These are phyloP conservation scores for Lissonota sp. DNA, from an alignment of 2,888 invertebrate genomes.

Conservation along the genomic window DNA sequence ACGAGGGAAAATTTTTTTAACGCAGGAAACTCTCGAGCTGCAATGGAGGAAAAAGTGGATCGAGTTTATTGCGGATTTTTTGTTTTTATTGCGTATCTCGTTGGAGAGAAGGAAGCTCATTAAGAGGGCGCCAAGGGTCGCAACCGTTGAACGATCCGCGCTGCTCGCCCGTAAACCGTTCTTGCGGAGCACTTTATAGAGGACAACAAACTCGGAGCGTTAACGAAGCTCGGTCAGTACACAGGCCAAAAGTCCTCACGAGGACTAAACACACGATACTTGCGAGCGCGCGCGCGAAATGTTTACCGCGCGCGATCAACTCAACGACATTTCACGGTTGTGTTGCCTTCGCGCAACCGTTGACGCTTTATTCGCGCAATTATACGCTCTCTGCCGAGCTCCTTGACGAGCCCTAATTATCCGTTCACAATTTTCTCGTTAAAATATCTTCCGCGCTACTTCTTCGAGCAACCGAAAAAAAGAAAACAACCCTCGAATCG, in stretches of 20 bases:
- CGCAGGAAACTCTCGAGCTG: constrained; percentile 8
- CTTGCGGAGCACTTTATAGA: constrained; percentile 42
- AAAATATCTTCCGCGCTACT: constrained; percentile 72
- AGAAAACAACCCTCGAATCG: constrained; percentile 7
- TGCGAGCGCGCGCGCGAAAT: not conserved
- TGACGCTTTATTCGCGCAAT: constrained; percentile 75
- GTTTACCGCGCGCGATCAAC: constrained; percentile 37
- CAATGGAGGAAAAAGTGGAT: constrained; percentile 53
- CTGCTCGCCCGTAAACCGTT: constrained; percentile 56
- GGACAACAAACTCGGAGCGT: constrained; percentile 61
- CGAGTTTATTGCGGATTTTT: constrained; percentile 22
- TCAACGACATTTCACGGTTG: constrained; percentile 19
- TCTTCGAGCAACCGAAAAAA: not conserved
- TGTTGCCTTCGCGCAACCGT: constrained; percentile 48
- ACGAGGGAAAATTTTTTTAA: not conserved
- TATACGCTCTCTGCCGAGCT: constrained; percentile 65
- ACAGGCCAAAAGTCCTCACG: constrained; percentile 30
- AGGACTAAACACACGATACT: constrained; percentile 7
- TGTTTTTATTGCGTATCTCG: constrained; percentile 15
- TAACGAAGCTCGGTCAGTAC: constrained; percentile 69
- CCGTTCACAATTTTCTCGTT: constrained; percentile 78
- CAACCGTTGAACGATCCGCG: constrained; percentile 70
- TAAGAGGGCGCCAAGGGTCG: constrained; percentile 68
- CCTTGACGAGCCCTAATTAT: constrained; percentile 77
- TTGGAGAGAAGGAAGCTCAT: constrained; percentile 53